Conservation (phyloP, 2,113 vertebrate species). For the Aviceda subcristata region DNA sequence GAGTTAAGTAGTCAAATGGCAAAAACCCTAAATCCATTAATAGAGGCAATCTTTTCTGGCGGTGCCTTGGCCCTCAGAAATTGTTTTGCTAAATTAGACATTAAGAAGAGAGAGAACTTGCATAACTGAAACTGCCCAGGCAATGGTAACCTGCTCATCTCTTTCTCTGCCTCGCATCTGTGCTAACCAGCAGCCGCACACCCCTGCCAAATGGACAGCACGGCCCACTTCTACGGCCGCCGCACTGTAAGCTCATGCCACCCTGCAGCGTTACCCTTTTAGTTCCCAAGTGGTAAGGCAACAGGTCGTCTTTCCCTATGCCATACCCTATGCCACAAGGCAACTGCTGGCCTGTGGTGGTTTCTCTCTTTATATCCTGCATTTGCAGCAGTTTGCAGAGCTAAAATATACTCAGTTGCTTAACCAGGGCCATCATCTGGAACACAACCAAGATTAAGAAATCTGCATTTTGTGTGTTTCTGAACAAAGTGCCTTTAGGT, state of each 20-base stretch:
- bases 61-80: neutral
- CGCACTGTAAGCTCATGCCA: fast-evolving
- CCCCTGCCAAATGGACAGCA: neutral
- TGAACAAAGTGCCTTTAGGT: neutral
- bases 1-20: neutral
- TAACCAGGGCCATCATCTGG: constrained; percentile 8
- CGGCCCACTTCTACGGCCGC: neutral
- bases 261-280: fast-evolving
- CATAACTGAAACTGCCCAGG: neutral
- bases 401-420: neutral
- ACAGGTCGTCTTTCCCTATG: neutral
- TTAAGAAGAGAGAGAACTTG: neutral
- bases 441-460: neutral
- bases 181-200: neutral
- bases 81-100: neutral
- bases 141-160: neutral
- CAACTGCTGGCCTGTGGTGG: neutral
- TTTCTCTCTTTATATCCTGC: neutral
- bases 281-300: neutral
- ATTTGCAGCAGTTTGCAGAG: constrained; percentile 22
- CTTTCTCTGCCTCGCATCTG: neutral
- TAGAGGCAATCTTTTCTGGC: neutral
- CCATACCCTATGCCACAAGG: neutral
- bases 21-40: neutral
- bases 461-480: constrained; percentile 2